A percentile compares a stretch with the other conserved stretches of the same genome.
phyloP scores from a whole-genome alignment of 2,797 vertebrate genomes.

The Leptatherina wallacei region DNA sequence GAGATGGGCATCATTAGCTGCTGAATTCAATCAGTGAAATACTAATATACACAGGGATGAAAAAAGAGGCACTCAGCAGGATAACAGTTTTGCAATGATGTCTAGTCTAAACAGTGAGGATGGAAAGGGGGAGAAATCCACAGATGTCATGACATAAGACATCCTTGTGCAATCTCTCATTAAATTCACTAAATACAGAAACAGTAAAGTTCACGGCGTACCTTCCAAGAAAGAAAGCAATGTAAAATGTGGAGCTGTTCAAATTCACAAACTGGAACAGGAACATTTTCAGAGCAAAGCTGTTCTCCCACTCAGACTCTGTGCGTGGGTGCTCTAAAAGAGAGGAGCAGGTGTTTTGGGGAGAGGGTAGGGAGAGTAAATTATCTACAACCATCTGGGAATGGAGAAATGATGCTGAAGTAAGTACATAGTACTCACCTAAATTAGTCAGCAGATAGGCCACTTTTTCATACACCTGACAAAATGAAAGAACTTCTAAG shows the following conservation, averaged over 20 bases:
- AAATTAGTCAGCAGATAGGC: slow-evolving; percentile 96
- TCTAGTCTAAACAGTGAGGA: slow-evolving; percentile 27
- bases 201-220: slow-evolving; percentile 67
- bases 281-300: slow-evolving; percentile 99
- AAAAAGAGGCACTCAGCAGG: slow-evolving; percentile 12
- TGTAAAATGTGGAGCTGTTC: slow-evolving; percentile 99
- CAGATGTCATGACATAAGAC: slow-evolving; percentile 37
- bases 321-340: slow-evolving; percentile 94
- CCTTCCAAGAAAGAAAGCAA: slow-evolving; percentile 98
- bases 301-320: slow-evolving; percentile 99
- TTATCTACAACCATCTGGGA: slow-evolving; percentile 17
- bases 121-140: slow-evolving; percentile 15
- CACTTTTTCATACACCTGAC: slow-evolving; percentile 97
- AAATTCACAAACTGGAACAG: slow-evolving; percentile 99
- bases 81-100: slow-evolving; percentile 18
- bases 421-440: slow-evolving; percentile 82
- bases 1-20: slow-evolving; percentile 59
- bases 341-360: slow-evolving; percentile 24
- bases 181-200: slow-evolving; percentile 47
- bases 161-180: slow-evolving; percentile 34
- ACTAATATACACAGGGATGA: slow-evolving; percentile 33
- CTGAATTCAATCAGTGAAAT: slow-evolving; percentile 64
- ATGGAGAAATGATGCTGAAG: slow-evolving; percentile 21
- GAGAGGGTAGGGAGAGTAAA: slow-evolving; percentile 26
- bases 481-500: slow-evolving; percentile 37